Percentiles rank a stretch among this genome's conserved stretches.
phyloP scores from a whole-genome alignment of 2,888 invertebrate genomes.

The Microctonus aethiopoides region DNA sequence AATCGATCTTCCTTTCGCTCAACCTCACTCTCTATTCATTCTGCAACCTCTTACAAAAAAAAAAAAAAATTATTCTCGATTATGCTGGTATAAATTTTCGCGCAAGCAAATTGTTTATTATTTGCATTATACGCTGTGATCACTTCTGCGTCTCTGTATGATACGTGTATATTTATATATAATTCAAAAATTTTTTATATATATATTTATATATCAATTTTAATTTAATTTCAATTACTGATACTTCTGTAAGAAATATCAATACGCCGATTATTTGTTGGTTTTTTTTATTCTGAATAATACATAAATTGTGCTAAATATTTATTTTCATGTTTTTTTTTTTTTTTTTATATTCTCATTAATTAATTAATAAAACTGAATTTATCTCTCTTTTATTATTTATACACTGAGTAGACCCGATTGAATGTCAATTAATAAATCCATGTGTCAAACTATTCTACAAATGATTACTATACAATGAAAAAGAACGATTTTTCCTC shows the following conservation, averaged over 20 bases:
- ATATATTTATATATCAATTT: neutral
- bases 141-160: neutral
- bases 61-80: neutral
- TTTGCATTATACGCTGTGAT: neutral
- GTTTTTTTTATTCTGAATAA: conserved; percentile 26
- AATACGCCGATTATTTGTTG: neutral
- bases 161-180: neutral
- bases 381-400: conserved; percentile 32
- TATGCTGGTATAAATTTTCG: neutral
- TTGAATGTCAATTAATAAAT: conserved; percentile 60
- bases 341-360: conserved; percentile 50
- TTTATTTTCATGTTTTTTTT: conserved; percentile 34
- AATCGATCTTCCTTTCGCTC: neutral
- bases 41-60: neutral
- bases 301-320: conserved; percentile 63
- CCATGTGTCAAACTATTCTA: conserved; percentile 63
- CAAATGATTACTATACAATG: conserved; percentile 66
- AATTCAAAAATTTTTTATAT: neutral
- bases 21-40: neutral
- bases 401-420: conserved; percentile 64
- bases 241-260: neutral
- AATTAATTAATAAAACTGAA: conserved; percentile 35
- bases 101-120: neutral
- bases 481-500: conserved; percentile 57
- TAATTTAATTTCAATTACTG: conserved; percentile 10